phyloP scores from a whole-genome alignment of 1,140 invertebrate genomes.

The Parapsyche elsis region DNA sequence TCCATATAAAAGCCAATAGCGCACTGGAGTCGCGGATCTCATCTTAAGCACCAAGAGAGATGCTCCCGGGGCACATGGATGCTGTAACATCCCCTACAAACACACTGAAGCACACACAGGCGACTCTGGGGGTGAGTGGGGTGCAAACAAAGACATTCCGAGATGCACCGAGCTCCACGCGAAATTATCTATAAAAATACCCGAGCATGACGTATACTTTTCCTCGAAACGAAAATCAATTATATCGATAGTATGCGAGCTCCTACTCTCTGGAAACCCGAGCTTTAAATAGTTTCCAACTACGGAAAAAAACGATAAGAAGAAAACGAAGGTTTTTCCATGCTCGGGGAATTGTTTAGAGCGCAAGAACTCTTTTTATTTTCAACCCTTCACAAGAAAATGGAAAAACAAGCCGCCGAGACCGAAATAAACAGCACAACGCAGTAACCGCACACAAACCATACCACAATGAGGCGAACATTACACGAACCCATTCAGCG shows the following conservation, averaged over 20 bases:
- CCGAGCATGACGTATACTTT: too few relatives aligned
- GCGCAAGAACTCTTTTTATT: conserved; percentile 46
- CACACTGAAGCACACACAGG: neutral
- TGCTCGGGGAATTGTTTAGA: conserved; percentile 47
- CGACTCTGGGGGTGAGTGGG: neutral
- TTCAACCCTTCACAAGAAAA: conserved; percentile 24
- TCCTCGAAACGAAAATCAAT: neutral
- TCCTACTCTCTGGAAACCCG: neutral
- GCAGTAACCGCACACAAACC: too few relatives aligned
- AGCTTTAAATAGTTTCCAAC: neutral
- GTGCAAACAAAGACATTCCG: neutral
- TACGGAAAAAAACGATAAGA: neutral
- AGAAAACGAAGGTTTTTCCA: conserved; percentile 12
- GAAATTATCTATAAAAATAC: too few relatives aligned
- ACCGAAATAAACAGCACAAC: neutral
- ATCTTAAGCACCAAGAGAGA: neutral
- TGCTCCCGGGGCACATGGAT: neutral
- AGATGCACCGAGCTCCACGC: neutral
- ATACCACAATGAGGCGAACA: too few relatives aligned
- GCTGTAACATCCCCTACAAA: neutral
- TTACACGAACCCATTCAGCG: too few relatives aligned
- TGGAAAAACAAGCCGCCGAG: neutral
- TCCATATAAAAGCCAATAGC: conserved; percentile 3
- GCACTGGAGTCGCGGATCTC: neutral
- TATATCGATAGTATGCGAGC: neutral